Evolutionary conservation across 2,113 vertebrate species (phyloP), one percentile per base, ranked within the genome.

Genomic region (Psophia crepitans): DNA sequence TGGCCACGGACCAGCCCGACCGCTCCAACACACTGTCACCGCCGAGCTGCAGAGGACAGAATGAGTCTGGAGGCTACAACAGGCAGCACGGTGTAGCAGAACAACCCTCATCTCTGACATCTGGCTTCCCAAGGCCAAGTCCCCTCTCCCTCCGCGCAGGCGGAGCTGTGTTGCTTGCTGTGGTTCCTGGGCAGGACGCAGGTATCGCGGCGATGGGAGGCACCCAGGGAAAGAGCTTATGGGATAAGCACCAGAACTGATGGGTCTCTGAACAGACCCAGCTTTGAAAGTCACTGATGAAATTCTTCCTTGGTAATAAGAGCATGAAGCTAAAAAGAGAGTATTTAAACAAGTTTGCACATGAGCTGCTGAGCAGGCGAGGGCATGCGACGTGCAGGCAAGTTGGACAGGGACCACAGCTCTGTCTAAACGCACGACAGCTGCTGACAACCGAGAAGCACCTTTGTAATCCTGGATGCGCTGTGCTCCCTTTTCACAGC

Each of bases 11-110:
- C 41, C 63, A 57, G 63, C 23, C 56, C 49, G 12, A 12, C 23
- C 0, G 5, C 54, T 49, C 27, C 70, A 22, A 7, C 11, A 3
- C 37, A 0, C 11, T 5, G 22, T 24, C 61, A 27, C 22, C 14
- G 4, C 54, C 3, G 3, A 51, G 56, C 63, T 9, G 21, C 33
- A 16, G 33, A 16, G 33, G 12, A 28, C 16, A 30, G 27, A 9
- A 53, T 39, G 19, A 26, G 19, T 8, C 33, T 2, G 8, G 54
- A n/a, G 54, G 61, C 35, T 30, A 8, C 54, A 39, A 9, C 3
- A 17, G 27, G 5, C 41, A 43, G 26, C 3, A 2, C 18, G 12
- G 21, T 7, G 3, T 7, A 20, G 44, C 58, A 30, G n/a, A 61
- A 18, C 39, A 56, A 23, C 16, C 2, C 61, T 41, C 68, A 26